Percentiles rank a stretch among this genome's conserved stretches.
Evolutionary conservation across 2,797 vertebrate genomes (phyloP).

Genomic region (Lacerta agilis): DNA sequence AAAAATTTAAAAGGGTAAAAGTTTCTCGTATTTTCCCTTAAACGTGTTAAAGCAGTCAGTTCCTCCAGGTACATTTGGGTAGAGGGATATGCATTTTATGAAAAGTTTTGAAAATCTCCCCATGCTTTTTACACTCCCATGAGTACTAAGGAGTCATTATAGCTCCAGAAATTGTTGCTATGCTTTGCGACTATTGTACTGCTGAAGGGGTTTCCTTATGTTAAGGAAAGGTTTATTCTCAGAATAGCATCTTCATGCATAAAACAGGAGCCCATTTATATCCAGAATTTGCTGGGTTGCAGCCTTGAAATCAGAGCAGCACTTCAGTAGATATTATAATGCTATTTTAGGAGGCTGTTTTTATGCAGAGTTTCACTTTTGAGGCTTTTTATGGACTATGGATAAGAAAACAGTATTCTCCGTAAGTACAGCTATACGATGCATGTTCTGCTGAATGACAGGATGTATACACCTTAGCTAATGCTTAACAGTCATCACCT

Average conservation of each 20-base stretch:
- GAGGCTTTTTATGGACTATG: neutral
- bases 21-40: neutral
- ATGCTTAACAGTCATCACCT: conserved; percentile 1
- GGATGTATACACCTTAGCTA: neutral
- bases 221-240: conserved; percentile 19
- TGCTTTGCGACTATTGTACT: conserved; percentile 28
- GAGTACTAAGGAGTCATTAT: conserved; percentile 6
- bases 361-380: conserved; percentile 12
- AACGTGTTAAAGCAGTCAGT: neutral
- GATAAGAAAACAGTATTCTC: neutral
- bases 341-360: neutral
- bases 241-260: conserved; percentile 23
- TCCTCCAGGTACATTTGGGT: neutral
- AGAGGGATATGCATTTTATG: conserved; percentile 3
- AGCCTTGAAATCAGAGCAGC: conserved; percentile 26
- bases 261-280: conserved; percentile 31
- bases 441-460: neutral
- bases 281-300: conserved; percentile 9
- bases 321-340: neutral
- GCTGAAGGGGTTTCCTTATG: conserved; percentile 27
- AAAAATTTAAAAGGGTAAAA: neutral
- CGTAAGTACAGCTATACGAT: neutral
- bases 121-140: neutral
- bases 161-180: conserved; percentile 24
- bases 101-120: conserved; percentile 11